Evolutionary conservation across 2,888 invertebrate species (phyloP).

Genomic region (Tinea semifulvella): DNA sequence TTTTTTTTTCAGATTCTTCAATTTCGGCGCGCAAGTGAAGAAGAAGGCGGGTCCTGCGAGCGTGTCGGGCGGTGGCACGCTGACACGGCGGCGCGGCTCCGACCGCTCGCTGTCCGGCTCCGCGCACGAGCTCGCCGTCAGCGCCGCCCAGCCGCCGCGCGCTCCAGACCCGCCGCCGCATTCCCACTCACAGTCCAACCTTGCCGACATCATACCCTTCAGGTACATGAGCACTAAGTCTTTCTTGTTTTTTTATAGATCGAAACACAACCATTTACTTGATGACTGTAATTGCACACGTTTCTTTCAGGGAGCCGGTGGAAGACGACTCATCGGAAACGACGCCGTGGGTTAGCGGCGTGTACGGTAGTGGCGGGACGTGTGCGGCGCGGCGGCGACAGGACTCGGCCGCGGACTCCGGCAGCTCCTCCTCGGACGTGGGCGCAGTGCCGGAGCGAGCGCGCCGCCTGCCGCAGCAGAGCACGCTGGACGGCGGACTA

Average conservation of each 20-base stretch:
- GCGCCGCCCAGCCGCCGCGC: slow-evolving; percentile 66
- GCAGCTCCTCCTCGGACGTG: slow-evolving; percentile 79
- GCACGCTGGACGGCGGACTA: slow-evolving; percentile 72
- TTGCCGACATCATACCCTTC: slow-evolving; percentile 85
- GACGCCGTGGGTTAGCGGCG: slow-evolving; percentile 23
- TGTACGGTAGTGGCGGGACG: slow-evolving; percentile 24
- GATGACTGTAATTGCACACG: too few relatives aligned
- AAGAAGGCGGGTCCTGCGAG: slow-evolving; percentile 75
- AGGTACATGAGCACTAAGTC: slow-evolving; percentile 61
- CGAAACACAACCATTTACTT: too few relatives aligned
- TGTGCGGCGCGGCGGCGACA: slow-evolving; percentile 61
- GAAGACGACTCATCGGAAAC: slow-evolving; percentile 47
- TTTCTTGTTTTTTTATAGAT: neutral
- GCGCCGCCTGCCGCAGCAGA: slow-evolving; percentile 73
- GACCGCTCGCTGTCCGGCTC: slow-evolving; percentile 86
- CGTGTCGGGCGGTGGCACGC: slow-evolving; percentile 31
- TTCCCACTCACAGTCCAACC: slow-evolving; percentile 91
- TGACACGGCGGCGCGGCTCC: slow-evolving; percentile 78
- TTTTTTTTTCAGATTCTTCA: slow-evolving; percentile 76
- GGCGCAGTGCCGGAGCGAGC: slow-evolving; percentile 68
- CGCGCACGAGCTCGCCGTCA: slow-evolving; percentile 82
- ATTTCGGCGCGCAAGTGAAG: slow-evolving; percentile 83
- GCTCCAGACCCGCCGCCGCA: slow-evolving; percentile 83
- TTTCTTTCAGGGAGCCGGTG: slow-evolving; percentile 28
- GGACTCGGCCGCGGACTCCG: slow-evolving; percentile 75